Evolutionary conservation across 2,797 vertebrate species (phyloP).

Genomic region (Scolopax bukidnonensis): DNA sequence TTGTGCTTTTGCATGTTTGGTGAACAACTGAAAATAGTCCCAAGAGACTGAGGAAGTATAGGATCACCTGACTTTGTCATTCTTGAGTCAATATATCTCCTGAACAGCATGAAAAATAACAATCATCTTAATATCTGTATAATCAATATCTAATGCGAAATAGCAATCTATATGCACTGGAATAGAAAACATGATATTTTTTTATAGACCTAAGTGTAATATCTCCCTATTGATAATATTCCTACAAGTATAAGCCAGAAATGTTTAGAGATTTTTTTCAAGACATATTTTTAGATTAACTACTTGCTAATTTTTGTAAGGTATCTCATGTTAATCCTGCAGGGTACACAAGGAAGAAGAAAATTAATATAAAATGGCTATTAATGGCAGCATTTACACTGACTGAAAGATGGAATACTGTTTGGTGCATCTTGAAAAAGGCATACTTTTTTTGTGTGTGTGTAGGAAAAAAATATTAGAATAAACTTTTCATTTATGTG

Average conservation of each 20-base stretch:
- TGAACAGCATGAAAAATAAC: neutral
- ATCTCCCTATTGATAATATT: neutral
- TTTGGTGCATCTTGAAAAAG: neutral
- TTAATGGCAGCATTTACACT: neutral
- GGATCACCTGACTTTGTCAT: neutral
- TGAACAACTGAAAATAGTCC: neutral
- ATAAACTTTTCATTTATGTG: neutral
- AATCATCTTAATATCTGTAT: neutral
- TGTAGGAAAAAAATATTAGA: neutral
- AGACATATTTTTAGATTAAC: neutral
- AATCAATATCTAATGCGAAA: neutral
- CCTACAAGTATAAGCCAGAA: neutral
- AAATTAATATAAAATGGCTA: neutral
- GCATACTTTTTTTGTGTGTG: rapidly evolving
- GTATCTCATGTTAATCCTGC: neutral
- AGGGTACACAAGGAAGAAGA: neutral
- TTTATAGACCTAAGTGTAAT: neutral
- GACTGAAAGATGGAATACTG: neutral
- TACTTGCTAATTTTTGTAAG: neutral
- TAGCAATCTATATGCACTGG: neutral
- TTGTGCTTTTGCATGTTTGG: neutral
- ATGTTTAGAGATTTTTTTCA: neutral
- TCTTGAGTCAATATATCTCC: neutral
- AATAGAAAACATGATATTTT: neutral
- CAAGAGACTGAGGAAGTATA: neutral